Percentiles rank a stretch among this genome's conserved stretches.
Conservation (phyloP, 2,888 invertebrate species). For the Pristionchus exspectatus region DNA sequence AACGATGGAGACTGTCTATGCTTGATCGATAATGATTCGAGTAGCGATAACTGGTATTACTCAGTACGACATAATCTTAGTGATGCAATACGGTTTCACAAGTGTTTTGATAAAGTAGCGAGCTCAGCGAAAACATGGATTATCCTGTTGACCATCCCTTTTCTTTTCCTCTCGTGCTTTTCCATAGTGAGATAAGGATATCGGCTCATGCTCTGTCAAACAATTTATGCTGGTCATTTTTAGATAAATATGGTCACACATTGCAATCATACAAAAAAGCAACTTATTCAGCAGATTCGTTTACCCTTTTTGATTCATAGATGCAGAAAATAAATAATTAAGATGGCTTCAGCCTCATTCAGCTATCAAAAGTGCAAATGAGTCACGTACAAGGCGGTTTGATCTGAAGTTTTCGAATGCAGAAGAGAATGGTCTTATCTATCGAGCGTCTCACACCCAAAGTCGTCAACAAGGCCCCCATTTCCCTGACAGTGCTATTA, state of each 20-base stretch:
- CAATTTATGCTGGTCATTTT: no score
- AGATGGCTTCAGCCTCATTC: not conserved
- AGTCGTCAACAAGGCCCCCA: not conserved
- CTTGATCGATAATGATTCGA: not conserved
- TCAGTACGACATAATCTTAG: not conserved
- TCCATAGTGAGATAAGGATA: not conserved
- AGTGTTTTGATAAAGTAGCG: not conserved
- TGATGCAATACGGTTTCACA: not conserved
- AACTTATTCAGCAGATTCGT: not conserved
- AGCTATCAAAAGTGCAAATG: not conserved
- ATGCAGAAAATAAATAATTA: not conserved
- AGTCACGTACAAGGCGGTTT: not conserved
- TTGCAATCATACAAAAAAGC: not conserved
- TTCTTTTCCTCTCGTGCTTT: not conserved
- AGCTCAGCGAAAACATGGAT: not conserved
- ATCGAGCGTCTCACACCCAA: not conserved
- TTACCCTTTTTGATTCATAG: not conserved
- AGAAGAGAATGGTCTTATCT: not conserved
- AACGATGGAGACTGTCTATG: constrained; percentile 43
- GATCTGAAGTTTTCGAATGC: not conserved
- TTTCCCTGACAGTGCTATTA: not conserved
- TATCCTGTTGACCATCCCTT: not conserved
- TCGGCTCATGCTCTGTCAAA: no score
- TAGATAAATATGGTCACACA: no score
- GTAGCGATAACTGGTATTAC: not conserved